Evolutionary conservation across 2,888 invertebrate species (phyloP), one percentile per base, ranked within the genome.

Genomic region (Eurois occulta): DNA sequence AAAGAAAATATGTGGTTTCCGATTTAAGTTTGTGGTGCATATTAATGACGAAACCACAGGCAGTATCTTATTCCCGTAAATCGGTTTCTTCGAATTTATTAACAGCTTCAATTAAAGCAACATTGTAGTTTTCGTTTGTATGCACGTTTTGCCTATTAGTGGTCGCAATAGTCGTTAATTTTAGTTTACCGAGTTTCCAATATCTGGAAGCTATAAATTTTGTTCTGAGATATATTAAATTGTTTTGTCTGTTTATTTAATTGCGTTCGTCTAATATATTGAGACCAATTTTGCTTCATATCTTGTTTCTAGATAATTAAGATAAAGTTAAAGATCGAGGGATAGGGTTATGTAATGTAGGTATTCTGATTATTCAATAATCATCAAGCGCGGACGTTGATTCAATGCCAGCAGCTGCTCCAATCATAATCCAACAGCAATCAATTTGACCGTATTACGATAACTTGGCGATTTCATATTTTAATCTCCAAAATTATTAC

Each of bases 91-190:
- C 32, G 83, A 86, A 86, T 65, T 67, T 13, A n/a, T 72, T 48
- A 38, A 60, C 55, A 32, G 35, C 1, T 35, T 65, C 32, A 75
- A 70, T 86, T 64, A 66, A 21, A 72, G 28, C 72, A 72, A 86
- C 83, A 70, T 52, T 67, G 83, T 80, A 68, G 82, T 68, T 74
- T 69, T 62, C 3, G 81, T 83, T 86, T 86, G 70, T 64, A 75
- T 84, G 72, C 78, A 77, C 71, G 86, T 86, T 75, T 75, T n/a
- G 52, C 18, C 28, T 58, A 70, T 82, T 78, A 78, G 78, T 24
- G 86, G 66, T 70, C 35, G 72, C 66, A 67, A 52, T 83, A 72
- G 75, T 72, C 78, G 69, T 83, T 74, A 77, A 81, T 77, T 66
- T 83, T 60, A 65, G 66, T 84, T 72, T 21, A 65, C 43, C 18